These are phyloP conservation scores for Apodemia mormo DNA, from an alignment of 2,888 invertebrate species.

Conservation along the genomic window DNA sequence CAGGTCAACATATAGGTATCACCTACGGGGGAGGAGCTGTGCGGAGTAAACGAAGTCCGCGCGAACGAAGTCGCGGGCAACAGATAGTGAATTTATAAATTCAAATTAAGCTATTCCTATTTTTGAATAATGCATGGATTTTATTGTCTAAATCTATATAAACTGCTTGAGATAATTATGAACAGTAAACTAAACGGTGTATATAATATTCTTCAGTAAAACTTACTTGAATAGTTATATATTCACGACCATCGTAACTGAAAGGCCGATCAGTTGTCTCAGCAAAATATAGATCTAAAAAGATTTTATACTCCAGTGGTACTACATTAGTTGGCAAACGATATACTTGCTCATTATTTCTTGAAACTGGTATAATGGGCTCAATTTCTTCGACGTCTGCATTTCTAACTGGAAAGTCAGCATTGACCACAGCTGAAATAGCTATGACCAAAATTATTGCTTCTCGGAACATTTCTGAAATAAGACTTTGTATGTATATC, in stretches of 20 bases:
- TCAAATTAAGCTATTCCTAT: too few relatives aligned
- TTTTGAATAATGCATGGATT: too few relatives aligned
- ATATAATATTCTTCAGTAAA: not conserved
- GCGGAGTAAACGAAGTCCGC: too few relatives aligned
- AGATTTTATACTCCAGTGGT: conserved; percentile 67
- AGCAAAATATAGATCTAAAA: conserved; percentile 63
- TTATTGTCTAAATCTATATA: too few relatives aligned
- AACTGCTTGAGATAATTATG: too few relatives aligned
- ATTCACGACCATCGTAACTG: conserved; percentile 62
- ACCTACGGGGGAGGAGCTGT: too few relatives aligned
- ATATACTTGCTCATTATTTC: conserved; percentile 50
- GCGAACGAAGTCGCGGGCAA: too few relatives aligned
- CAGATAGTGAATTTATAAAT: too few relatives aligned
- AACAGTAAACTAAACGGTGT: too few relatives aligned
- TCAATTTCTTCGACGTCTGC: conserved; percentile 52
- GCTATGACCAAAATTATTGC: conserved; percentile 46
- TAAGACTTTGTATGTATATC: not conserved
- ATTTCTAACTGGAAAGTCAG: conserved; percentile 57
- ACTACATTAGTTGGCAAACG: conserved; percentile 61
- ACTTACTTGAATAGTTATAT: conserved; percentile 59
- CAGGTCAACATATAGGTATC: too few relatives aligned
- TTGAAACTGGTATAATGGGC: conserved; percentile 30
- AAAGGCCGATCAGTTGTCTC: conserved; percentile 59
- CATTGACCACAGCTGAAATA: conserved; percentile 45
- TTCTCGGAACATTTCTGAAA: conserved; percentile 52